A percentile compares a stretch with the other conserved stretches of the same genome.
Conservation (phyloP, 2,888 invertebrate genomes). For the Philhelius pedissequus region DNA sequence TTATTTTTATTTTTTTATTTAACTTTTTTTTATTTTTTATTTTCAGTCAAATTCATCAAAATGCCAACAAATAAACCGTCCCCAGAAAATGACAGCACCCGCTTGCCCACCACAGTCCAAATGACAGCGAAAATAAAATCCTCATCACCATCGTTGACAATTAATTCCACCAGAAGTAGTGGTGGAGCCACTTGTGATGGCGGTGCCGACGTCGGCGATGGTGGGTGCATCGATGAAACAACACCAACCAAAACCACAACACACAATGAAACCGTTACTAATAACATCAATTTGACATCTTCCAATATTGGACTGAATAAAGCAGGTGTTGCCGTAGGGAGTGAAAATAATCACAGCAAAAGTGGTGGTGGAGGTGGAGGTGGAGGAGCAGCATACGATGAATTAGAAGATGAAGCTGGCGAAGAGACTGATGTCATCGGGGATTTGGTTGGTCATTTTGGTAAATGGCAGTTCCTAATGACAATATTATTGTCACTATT, state of each 20-base stretch:
- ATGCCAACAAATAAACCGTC: conserved; percentile 77
- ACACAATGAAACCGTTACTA: conserved; percentile 54
- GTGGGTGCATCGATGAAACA: conserved; percentile 6
- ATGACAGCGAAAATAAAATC: conserved; percentile 66
- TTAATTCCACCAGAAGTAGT: conserved; percentile 34
- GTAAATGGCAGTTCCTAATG: conserved; percentile 87
- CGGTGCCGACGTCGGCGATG: no score
- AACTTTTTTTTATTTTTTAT: neutral
- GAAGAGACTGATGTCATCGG: conserved; percentile 84
- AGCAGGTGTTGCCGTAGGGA: neutral
- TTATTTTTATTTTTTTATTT: neutral
- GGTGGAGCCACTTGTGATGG: neutral
- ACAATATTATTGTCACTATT: conserved; percentile 87
- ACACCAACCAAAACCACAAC: conserved; percentile 43
- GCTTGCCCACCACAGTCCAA: conserved; percentile 60
- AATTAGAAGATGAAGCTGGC: conserved; percentile 71
- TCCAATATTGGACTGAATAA: conserved; percentile 31
- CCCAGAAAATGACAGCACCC: conserved; percentile 71
- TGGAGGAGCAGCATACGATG: neutral
- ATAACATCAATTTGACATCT: conserved; percentile 39
- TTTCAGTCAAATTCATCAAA: conserved; percentile 75
- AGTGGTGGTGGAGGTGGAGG: neutral
- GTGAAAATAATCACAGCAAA: conserved; percentile 29
- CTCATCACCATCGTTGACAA: conserved; percentile 54
- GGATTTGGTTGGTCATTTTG: conserved; percentile 86